These are phyloP conservation scores for Pycnonotus jocosus DNA, from an alignment of 2,113 vertebrate genomes.

Conservation along the genomic window DNA sequence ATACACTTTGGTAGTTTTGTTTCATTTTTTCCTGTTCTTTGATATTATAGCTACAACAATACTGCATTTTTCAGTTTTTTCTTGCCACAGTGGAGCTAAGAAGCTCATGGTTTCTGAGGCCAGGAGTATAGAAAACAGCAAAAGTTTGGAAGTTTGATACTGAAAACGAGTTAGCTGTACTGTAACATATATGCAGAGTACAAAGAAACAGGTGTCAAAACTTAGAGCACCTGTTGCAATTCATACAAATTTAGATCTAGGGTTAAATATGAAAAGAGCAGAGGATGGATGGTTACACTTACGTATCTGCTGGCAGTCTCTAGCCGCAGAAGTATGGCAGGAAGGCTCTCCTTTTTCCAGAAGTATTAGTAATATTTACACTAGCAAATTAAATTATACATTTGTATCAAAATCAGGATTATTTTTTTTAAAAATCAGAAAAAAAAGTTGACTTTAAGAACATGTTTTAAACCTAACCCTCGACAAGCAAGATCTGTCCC, in stretches of 20 bases:
- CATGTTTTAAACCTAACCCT: not conserved
- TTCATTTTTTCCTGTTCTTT: not conserved
- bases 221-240: not conserved
- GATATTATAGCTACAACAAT: not conserved
- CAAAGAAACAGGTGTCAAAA: not conserved
- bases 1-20: not conserved
- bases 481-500: not conserved
- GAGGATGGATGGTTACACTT: not conserved
- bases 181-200: not conserved
- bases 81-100: not conserved
- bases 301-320: fast-evolving
- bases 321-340: not conserved
- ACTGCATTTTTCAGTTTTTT: not conserved
- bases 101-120: not conserved
- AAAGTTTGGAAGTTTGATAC: not conserved
- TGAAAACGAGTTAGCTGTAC: not conserved
- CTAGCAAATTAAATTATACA: not conserved
- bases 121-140: not conserved
- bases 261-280: not conserved
- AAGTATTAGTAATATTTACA: not conserved
- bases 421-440: not conserved
- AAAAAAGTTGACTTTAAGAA: not conserved
- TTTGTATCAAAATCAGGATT: not conserved
- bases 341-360: not conserved
- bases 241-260: not conserved